phyloP scores from a whole-genome alignment of 2,113 vertebrate genomes.

The Suncus etruscus region DNA sequence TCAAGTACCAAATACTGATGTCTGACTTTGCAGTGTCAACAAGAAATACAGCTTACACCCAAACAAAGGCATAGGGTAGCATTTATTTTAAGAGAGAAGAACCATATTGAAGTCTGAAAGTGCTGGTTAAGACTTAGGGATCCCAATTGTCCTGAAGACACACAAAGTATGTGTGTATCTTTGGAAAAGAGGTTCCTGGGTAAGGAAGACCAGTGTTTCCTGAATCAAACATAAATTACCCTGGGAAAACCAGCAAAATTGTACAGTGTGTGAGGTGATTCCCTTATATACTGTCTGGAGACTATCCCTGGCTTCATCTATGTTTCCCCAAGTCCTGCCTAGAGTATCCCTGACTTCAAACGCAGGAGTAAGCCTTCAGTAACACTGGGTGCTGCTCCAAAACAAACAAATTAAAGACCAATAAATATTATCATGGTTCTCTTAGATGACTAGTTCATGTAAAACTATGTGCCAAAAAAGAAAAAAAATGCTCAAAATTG shows the following conservation, averaged over 20 bases:
- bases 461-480: not conserved
- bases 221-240: not conserved
- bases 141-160: not conserved
- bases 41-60: not conserved
- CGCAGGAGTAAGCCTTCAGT: too few relatives aligned
- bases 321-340: too few relatives aligned
- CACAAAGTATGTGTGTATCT: too few relatives aligned
- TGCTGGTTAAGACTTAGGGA: not conserved
- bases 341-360: too few relatives aligned
- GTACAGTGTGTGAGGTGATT: too few relatives aligned
- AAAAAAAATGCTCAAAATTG: not conserved
- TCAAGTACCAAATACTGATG: not conserved
- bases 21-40: slow-evolving; percentile 2
- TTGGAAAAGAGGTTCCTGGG: not conserved
- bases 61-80: not conserved
- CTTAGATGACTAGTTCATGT: not conserved
- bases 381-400: too few relatives aligned
- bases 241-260: too few relatives aligned
- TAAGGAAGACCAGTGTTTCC: not conserved
- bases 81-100: not conserved
- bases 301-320: too few relatives aligned
- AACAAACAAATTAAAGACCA: too few relatives aligned
- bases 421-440: not conserved
- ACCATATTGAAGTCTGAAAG: not conserved
- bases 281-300: too few relatives aligned